Evolutionary conservation across 2,888 invertebrate genomes (phyloP).

Genomic region (Congeria kusceri): DNA sequence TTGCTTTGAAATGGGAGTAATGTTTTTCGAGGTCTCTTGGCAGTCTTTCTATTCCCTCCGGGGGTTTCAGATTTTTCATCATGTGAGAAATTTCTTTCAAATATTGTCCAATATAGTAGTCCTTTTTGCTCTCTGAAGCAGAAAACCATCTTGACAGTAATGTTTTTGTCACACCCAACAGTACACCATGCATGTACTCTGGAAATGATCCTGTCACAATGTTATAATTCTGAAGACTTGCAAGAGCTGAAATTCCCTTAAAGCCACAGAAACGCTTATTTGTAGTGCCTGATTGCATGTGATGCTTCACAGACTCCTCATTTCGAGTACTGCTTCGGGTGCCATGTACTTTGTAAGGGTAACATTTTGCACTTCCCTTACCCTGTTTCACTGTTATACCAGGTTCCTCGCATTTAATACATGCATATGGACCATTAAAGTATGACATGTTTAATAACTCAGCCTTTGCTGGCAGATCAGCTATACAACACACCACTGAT

Average conservation of each 20-base stretch:
- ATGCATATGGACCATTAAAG: too few species aligned
- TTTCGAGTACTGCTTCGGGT: constrained; percentile 2
- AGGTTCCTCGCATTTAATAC: too few species aligned
- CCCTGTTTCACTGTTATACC: constrained; percentile 41
- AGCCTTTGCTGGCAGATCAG: too few species aligned
- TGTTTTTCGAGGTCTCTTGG: constrained; percentile 29
- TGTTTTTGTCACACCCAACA: constrained; percentile 36
- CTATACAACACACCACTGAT: constrained; percentile 28
- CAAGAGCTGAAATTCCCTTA: constrained; percentile 37
- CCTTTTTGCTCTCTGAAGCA: constrained; percentile 4
- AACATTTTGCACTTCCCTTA: constrained; percentile 37
- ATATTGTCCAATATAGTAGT: constrained; percentile 26
- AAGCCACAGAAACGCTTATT: constrained; percentile 32
- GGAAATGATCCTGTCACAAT: constrained; percentile 30
- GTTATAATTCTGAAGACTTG: constrained; percentile 14
- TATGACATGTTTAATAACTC: too few species aligned
- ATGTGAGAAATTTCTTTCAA: constrained; percentile 23
- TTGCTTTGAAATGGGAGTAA: constrained; percentile 14
- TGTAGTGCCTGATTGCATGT: constrained; percentile 7
- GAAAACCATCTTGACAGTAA: constrained; percentile 28
- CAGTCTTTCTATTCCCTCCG: constrained; percentile 11
- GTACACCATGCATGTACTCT: constrained; percentile 46
- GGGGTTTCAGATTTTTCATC: constrained; percentile 24
- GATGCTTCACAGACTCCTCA: constrained; percentile 10
- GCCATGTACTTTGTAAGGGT: constrained; percentile 16